Conservation (phyloP, 2,113 vertebrate species). For the Tychaedon coryphoeus region DNA sequence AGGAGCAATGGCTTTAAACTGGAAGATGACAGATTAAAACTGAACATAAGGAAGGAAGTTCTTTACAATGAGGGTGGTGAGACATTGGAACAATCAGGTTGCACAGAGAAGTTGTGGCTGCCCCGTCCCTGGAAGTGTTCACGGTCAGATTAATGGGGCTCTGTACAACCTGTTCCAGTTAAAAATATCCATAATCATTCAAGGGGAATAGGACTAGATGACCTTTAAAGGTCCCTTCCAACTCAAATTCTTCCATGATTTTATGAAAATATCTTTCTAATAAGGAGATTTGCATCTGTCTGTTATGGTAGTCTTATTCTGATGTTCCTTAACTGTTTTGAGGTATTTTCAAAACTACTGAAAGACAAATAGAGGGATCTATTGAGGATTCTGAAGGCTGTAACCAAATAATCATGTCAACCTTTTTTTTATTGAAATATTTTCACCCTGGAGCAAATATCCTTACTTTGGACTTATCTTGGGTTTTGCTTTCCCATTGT, state of each 20-base stretch:
- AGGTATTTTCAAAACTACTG: not conserved
- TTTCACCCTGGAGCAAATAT: slow-evolving; percentile 20
- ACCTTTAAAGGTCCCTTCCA: not conserved
- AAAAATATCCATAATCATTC: not conserved
- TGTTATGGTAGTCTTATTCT: not conserved
- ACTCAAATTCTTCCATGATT: not conserved
- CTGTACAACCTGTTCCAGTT: not conserved
- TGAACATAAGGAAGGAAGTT: not conserved
- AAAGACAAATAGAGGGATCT: not conserved
- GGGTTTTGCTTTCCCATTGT: not conserved
- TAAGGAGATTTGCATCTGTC: not conserved
- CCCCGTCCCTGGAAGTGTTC: not conserved
- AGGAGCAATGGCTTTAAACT: not conserved
- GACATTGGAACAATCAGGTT: not conserved
- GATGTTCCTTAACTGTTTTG: not conserved
- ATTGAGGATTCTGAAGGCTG: not conserved
- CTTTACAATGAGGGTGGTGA: not conserved
- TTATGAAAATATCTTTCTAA: not conserved
- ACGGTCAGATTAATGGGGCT: not conserved
- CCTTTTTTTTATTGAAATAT: slow-evolving; percentile 23
- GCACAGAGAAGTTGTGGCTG: not conserved
- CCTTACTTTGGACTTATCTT: not conserved
- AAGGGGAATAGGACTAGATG: not conserved
- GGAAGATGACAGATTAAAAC: not conserved
- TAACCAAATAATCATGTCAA: not conserved